A percentile compares a stretch with the other conserved stretches of the same genome.
phyloP scores from a whole-genome alignment of 2,888 invertebrate genomes.

The Ophion obscuratus region DNA sequence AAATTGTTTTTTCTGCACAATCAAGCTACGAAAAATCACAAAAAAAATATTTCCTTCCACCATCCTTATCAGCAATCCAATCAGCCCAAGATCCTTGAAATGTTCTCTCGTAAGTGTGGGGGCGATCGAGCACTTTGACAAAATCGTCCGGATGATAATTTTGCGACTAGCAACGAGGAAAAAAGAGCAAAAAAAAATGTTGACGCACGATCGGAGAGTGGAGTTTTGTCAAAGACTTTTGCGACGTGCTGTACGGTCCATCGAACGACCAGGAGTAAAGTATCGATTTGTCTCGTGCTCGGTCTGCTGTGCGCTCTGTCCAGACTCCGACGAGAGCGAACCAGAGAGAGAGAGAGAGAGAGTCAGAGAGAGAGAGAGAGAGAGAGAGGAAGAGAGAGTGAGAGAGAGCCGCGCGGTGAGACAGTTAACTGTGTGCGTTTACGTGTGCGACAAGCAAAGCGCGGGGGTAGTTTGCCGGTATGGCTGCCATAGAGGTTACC shows the following conservation, averaged over 20 bases:
- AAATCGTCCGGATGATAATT: too few relatives aligned
- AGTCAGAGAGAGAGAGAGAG: conserved; percentile 38
- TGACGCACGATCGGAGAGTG: too few relatives aligned
- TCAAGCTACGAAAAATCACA: too few relatives aligned
- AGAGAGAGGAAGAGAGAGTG: conserved; percentile 51
- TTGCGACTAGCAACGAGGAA: too few relatives aligned
- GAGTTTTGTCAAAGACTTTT: conserved; percentile 69
- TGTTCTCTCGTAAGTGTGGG: too few relatives aligned
- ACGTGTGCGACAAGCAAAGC: conserved; percentile 58
- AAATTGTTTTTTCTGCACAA: too few relatives aligned
- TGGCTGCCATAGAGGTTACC: conserved; percentile 35
- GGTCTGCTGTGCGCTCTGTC: conserved; percentile 71
- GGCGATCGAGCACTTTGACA: too few relatives aligned
- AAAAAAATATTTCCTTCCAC: too few relatives aligned
- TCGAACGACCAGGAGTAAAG: conserved; percentile 72
- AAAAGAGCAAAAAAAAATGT: too few relatives aligned
- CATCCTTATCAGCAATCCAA: too few relatives aligned
- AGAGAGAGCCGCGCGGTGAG: too few relatives aligned
- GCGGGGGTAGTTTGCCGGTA: conserved; percentile 63
- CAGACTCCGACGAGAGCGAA: conserved; percentile 64
- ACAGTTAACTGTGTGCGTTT: conserved; percentile 49
- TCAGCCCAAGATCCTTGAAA: too few relatives aligned
- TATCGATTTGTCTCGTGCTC: conserved; percentile 78
- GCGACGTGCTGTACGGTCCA: conserved; percentile 76
- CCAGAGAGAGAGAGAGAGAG: conserved; percentile 15